phyloP scores from a whole-genome alignment of 2,113 vertebrate genomes.

The Onychostoma macrolepis region DNA sequence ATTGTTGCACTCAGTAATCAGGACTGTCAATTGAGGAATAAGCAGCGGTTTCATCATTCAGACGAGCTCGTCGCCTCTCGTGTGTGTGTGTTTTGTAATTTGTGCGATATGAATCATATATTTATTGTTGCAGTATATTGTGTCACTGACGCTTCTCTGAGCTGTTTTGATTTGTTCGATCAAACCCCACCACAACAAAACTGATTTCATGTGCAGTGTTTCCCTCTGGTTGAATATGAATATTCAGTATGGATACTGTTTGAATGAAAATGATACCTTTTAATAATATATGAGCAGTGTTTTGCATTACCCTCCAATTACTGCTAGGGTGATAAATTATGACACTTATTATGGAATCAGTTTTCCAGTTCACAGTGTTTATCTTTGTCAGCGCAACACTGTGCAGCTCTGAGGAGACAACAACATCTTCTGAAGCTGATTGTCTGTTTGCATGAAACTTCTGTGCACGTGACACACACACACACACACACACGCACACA shows the following conservation, averaged over 20 bases:
- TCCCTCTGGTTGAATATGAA: slow-evolving; percentile 1
- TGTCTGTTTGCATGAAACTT: neutral
- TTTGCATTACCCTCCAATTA: slow-evolving; percentile 29
- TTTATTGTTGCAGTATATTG: slow-evolving; percentile 37
- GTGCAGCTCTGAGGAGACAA: neutral
- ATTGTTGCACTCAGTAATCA: slow-evolving; percentile 35
- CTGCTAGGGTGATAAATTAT: slow-evolving; percentile 6
- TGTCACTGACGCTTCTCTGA: slow-evolving; percentile 9
- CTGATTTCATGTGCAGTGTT: neutral
- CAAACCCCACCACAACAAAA: slow-evolving; percentile 9
- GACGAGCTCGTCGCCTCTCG: neutral
- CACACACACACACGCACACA: neutral
- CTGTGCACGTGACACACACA: neutral
- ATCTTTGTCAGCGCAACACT: neutral
- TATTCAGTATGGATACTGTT: slow-evolving; percentile 12
- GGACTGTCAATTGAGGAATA: slow-evolving; percentile 30
- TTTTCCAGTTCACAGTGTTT: slow-evolving; percentile 3
- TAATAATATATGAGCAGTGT: slow-evolving; percentile 30
- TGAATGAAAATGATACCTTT: slow-evolving; percentile 10
- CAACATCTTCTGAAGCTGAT: neutral
- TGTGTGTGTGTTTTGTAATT: slow-evolving; percentile 34
- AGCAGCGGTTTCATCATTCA: slow-evolving; percentile 39
- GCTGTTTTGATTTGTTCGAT: slow-evolving; percentile 23
- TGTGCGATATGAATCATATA: slow-evolving; percentile 40
- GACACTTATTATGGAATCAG: neutral